A percentile compares a stretch with the other conserved stretches of the same genome.
Conservation (phyloP, 2,113 vertebrate genomes). For the Myocastor coypus region DNA sequence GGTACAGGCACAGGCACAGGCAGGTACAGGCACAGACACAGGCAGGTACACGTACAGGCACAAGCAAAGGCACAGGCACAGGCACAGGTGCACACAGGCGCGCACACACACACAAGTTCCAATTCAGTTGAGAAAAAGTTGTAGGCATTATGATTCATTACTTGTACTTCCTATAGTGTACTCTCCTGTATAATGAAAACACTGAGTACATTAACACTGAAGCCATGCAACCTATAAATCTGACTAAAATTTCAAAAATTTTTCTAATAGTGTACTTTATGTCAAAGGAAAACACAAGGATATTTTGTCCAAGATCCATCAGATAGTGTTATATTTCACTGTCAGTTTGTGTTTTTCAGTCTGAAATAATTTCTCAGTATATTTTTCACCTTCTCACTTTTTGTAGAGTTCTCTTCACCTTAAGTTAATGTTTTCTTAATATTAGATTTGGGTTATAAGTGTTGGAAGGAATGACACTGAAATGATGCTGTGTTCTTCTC, state of each 20-base stretch:
- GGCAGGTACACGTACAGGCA: background rate
- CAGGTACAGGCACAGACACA: background rate
- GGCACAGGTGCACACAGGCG: background rate
- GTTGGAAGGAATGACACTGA: slow-evolving; percentile 3
- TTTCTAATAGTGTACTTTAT: background rate
- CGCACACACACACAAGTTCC: background rate
- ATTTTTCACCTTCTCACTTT: slow-evolving; percentile 38
- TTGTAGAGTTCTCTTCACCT: slow-evolving; percentile 26
- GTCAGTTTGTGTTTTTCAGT: background rate
- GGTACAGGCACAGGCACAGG: too few relatives aligned
- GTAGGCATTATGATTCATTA: background rate
- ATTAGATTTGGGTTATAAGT: slow-evolving; percentile 1
- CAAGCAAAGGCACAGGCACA: too few relatives aligned
- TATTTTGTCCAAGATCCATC: background rate
- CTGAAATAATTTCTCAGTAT: slow-evolving; percentile 16
- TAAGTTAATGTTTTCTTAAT: background rate
- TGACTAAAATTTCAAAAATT: slow-evolving; percentile 41
- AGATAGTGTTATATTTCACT: background rate
- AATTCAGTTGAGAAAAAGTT: background rate
- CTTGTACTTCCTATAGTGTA: background rate
- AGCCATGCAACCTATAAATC: background rate
- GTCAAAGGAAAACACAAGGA: background rate
- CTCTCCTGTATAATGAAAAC: background rate
- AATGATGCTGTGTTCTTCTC: slow-evolving; percentile 1
- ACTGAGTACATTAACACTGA: slow-evolving; percentile 27